Conservation (phyloP, 53 echinoderm and acorn worm genomes). For the Henricia sp. region DNA sequence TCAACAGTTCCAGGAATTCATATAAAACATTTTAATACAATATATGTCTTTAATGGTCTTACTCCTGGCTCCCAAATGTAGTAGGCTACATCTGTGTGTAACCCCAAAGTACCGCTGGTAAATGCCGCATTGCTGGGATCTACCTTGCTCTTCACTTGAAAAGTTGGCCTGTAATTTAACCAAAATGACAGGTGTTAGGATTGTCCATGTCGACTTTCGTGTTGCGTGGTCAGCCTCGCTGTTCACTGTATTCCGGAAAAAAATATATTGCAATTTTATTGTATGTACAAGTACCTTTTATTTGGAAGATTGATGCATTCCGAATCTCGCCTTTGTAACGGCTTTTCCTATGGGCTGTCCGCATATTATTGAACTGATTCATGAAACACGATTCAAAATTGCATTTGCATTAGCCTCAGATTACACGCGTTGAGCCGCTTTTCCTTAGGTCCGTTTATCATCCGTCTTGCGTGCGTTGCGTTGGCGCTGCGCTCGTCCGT, state of each 20-base stretch:
- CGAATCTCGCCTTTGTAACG: background rate
- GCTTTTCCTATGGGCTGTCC: background rate
- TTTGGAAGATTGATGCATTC: background rate
- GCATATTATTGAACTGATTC: too few relatives aligned
- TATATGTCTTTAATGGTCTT: background rate
- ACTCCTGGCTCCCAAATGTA: background rate
- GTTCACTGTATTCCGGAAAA: too few relatives aligned
- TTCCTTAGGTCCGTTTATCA: too few relatives aligned
- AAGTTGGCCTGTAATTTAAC: slow-evolving; percentile 1
- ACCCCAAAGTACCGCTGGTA: background rate
- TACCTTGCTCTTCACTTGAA: slow-evolving; percentile 28
- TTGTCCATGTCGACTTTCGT: too few relatives aligned
- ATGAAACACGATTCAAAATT: too few relatives aligned
- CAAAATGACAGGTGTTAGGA: too few relatives aligned
- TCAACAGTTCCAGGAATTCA: background rate
- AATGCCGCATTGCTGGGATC: slow-evolving; percentile 29
- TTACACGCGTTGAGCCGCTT: too few relatives aligned
- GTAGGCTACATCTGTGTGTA: slow-evolving; percentile 23
- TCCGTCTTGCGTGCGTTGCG: too few relatives aligned
- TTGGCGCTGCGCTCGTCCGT: too few relatives aligned
- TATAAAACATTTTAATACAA: background rate
- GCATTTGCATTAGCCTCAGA: too few relatives aligned
- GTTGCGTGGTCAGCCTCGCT: too few relatives aligned
- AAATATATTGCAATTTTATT: too few relatives aligned
- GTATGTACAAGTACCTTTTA: background rate